Evolutionary conservation across 2,888 invertebrate species (phyloP).

Genomic region (Caenorhabditis sp.): DNA sequence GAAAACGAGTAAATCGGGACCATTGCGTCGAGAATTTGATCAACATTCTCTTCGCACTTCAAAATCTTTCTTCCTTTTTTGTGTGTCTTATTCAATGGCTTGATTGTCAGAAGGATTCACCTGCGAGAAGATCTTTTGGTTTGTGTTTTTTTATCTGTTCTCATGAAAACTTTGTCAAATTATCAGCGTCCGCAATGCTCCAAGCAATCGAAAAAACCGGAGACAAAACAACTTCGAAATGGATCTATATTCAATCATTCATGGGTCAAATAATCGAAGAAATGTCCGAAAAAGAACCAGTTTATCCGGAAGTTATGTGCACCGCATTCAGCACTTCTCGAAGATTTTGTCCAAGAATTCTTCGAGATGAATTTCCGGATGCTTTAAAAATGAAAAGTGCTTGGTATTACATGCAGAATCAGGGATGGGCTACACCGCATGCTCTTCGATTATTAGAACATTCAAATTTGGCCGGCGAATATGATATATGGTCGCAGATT

Average conservation of each 20-base stretch:
- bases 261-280: constrained; percentile 15
- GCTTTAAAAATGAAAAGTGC: constrained; percentile 23
- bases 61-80: constrained; percentile 19
- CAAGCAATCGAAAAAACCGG: not conserved
- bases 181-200: not conserved
- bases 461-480: constrained; percentile 24
- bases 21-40: constrained; percentile 15
- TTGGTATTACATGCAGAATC: constrained; percentile 32
- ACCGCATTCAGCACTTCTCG: constrained; percentile 21
- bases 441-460: constrained; percentile 29
- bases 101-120: constrained; percentile 19
- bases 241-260: constrained; percentile 16
- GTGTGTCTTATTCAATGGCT: constrained; percentile 35
- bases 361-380: constrained; percentile 30
- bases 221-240: constrained; percentile 9
- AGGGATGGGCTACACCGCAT: constrained; percentile 39
- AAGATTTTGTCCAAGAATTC: constrained; percentile 24
- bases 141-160: constrained; percentile 1
- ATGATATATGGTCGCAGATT: constrained; percentile 21
- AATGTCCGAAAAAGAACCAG: constrained; percentile 12
- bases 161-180: constrained; percentile 2
- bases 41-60: constrained; percentile 18
- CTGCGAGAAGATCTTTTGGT: constrained; percentile 12
- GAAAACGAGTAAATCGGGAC: constrained; percentile 15
- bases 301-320: constrained; percentile 28